phyloP scores from a whole-genome alignment of 2,113 vertebrate species.

The Istiophorus platypterus region DNA sequence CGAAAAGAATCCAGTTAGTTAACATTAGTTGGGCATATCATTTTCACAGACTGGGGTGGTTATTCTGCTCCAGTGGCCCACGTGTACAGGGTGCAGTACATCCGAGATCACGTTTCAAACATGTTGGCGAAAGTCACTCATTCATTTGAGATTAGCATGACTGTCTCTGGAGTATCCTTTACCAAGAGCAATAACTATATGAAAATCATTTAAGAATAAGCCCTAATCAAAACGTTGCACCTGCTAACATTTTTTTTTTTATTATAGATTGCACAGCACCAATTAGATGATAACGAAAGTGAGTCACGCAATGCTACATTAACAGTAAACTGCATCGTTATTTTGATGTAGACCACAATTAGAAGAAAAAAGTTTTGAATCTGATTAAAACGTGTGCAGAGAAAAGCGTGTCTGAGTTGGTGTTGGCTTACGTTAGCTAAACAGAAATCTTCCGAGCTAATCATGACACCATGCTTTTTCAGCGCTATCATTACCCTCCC shows the following conservation, averaged over 20 bases:
- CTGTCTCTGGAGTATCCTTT: not conserved
- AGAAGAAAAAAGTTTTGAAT: not conserved
- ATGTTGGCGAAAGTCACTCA: constrained; percentile 12
- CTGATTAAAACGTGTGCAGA: not conserved
- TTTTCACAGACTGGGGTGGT: not conserved
- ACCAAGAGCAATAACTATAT: not conserved
- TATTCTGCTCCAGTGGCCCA: not conserved
- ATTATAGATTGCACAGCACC: not conserved
- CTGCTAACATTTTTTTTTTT: not conserved
- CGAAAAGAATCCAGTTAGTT: not conserved
- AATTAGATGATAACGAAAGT: not conserved
- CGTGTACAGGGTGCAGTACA: constrained; percentile 10
- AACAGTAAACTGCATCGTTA: not conserved
- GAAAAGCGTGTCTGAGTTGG: not conserved
- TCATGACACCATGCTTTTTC: constrained; percentile 63
- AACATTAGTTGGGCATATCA: not conserved
- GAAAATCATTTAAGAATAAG: accelerated
- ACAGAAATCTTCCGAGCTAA: constrained; percentile 26
- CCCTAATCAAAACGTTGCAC: not conserved
- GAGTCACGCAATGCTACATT: not conserved
- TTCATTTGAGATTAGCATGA: constrained; percentile 5
- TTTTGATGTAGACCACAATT: not conserved
- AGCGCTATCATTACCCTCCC: constrained; percentile 39
- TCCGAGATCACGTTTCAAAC: constrained; percentile 10
- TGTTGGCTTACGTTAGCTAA: not conserved